Percentiles rank a stretch among this genome's conserved stretches.
These are phyloP conservation scores for Bhutanitis thaidina DNA, from an alignment of 2,888 invertebrate species.

Conservation along the genomic window DNA sequence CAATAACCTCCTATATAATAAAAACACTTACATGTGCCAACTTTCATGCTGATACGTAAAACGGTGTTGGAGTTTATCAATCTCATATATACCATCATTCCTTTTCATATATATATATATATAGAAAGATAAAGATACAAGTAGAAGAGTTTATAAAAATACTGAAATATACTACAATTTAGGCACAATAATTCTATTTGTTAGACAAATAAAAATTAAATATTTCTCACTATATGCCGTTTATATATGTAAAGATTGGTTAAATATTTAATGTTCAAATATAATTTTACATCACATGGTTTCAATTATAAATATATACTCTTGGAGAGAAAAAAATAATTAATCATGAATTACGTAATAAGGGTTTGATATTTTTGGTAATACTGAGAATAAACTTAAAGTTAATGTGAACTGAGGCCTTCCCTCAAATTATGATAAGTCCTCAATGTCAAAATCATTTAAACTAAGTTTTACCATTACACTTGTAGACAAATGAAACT, in stretches of 20 bases:
- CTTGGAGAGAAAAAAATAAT: background rate
- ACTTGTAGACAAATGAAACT: conserved; percentile 22
- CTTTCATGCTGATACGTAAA: no score
- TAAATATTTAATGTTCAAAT: background rate
- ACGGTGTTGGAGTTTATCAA: no score
- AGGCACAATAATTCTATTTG: no score
- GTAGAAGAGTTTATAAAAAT: background rate
- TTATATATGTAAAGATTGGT: background rate
- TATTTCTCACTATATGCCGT: background rate
- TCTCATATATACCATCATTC: no score
- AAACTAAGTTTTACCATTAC: conserved; percentile 3
- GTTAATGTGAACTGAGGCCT: no score
- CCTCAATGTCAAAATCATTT: background rate
- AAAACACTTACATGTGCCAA: no score
- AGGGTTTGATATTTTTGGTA: background rate
- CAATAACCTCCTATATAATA: no score
- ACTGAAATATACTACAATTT: background rate
- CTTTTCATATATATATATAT: no score
- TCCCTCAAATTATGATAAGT: background rate
- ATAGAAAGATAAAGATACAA: no score
- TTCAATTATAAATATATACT: background rate
- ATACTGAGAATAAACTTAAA: background rate
- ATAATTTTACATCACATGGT: background rate
- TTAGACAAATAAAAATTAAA: background rate
- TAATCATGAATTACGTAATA: background rate